Evolutionary conservation across 2,797 vertebrate species (phyloP).

Genomic region (Poeciliopsis paucimaculata): DNA sequence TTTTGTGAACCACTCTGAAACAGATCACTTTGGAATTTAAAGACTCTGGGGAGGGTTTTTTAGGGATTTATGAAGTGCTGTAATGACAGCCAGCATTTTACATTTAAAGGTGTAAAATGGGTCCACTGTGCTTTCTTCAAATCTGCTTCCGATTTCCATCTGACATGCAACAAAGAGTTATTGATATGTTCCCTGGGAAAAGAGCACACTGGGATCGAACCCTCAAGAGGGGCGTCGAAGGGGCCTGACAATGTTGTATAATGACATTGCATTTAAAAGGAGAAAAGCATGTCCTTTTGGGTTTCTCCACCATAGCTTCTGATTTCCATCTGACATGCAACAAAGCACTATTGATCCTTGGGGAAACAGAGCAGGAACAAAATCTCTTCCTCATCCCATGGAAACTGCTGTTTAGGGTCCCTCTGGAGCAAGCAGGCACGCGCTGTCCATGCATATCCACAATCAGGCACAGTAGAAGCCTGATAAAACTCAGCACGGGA

Average conservation of each 20-base stretch:
- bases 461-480: conserved; percentile 35
- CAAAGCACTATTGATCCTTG: conserved; percentile 83
- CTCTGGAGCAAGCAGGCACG: conserved; percentile 25
- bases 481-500: conserved; percentile 52
- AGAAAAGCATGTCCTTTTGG: conserved; percentile 51
- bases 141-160: conserved; percentile 70
- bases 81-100: conserved; percentile 61
- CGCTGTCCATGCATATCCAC: conserved; percentile 28
- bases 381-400: conserved; percentile 44
- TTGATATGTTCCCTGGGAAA: conserved; percentile 60
- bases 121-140: conserved; percentile 49
- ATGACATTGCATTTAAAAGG: conserved; percentile 69
- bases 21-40: conserved; percentile 16
- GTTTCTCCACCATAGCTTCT: conserved; percentile 67
- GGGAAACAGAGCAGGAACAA: conserved; percentile 67
- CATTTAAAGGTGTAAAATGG: conserved; percentile 62
- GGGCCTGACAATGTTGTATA: conserved; percentile 52
- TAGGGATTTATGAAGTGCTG: conserved; percentile 31
- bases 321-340: conserved; percentile 76
- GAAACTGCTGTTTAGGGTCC: conserved; percentile 37
- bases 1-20: neutral
- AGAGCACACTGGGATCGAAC: conserved; percentile 41
- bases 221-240: conserved; percentile 32
- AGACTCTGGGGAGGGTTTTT: conserved; percentile 31
- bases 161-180: conserved; percentile 78